Evolutionary conservation across 2,797 vertebrate species (phyloP).

Genomic region (Diplodus puntazzo): DNA sequence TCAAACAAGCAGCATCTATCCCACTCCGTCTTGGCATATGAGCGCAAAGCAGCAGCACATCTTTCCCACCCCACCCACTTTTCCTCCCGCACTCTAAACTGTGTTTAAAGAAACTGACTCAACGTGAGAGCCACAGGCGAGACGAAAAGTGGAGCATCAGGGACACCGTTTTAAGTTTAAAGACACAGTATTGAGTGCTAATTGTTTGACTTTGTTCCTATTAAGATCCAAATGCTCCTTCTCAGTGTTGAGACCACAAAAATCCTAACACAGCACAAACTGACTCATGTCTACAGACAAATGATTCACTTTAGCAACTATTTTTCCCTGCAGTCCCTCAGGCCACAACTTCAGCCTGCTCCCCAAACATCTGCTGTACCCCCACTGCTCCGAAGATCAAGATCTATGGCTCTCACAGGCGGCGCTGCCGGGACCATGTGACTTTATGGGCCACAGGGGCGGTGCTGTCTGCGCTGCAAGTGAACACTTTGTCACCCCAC

Average conservation of each 20-base stretch:
- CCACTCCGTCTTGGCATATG: constrained; percentile 8
- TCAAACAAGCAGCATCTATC: constrained; percentile 25
- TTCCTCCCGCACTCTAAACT: neutral
- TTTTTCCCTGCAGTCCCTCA: constrained; percentile 43
- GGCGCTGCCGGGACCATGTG: constrained; percentile 41
- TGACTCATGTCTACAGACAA: constrained; percentile 52
- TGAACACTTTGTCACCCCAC: constrained; percentile 52
- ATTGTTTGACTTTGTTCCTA: constrained; percentile 8
- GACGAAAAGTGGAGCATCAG: constrained; percentile 14
- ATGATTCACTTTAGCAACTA: constrained; percentile 58
- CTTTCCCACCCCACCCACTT: neutral
- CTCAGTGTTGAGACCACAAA: neutral
- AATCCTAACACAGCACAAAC: constrained; percentile 14
- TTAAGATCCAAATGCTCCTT: neutral
- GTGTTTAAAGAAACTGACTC: constrained; percentile 52
- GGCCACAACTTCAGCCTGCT: constrained; percentile 60
- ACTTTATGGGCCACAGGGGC: constrained; percentile 52
- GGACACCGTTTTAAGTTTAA: constrained; percentile 23
- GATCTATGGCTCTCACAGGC: constrained; percentile 65
- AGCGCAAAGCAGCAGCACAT: constrained; percentile 29
- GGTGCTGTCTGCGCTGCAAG: constrained; percentile 37
- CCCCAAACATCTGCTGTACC: constrained; percentile 69
- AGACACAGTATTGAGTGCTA: neutral
- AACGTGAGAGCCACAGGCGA: constrained; percentile 30
- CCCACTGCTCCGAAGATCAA: constrained; percentile 62